Evolutionary conservation across 1,140 invertebrate genomes (phyloP).

Genomic region (Cydia pomonella): DNA sequence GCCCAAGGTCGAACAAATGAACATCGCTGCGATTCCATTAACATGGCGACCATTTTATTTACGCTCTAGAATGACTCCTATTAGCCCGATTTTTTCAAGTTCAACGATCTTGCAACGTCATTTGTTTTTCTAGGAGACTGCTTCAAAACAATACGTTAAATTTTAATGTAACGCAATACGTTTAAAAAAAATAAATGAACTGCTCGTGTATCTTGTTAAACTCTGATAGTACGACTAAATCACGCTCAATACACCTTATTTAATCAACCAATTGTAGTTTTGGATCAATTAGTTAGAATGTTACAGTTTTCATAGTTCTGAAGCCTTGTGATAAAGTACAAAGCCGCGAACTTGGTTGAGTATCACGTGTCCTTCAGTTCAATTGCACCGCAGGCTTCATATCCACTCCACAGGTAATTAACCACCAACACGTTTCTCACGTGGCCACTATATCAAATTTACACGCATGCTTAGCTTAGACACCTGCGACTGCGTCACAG

Average conservation of each 20-base stretch:
- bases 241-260: too few relatives aligned
- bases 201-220: too few relatives aligned
- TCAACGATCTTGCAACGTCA: neutral
- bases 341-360: neutral
- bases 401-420: neutral
- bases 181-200: neutral
- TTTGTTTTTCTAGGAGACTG: neutral
- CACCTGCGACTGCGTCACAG: neutral
- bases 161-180: neutral
- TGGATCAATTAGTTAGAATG: too few relatives aligned
- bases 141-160: neutral
- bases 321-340: neutral
- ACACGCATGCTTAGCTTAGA: neutral
- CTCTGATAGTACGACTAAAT: too few relatives aligned
- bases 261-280: too few relatives aligned
- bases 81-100: neutral
- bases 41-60: neutral
- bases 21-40: conserved; percentile 1
- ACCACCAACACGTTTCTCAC: conserved; percentile 18
- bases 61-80: neutral
- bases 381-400: conserved; percentile 1
- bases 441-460: conserved; percentile 15
- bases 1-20: conserved; percentile 25
- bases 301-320: neutral
- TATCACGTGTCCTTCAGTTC: conserved; percentile 4